Base-by-base conservation (phyloP, 1,140 invertebrate species). In the Anoplolepis gracilipes region DNA sequence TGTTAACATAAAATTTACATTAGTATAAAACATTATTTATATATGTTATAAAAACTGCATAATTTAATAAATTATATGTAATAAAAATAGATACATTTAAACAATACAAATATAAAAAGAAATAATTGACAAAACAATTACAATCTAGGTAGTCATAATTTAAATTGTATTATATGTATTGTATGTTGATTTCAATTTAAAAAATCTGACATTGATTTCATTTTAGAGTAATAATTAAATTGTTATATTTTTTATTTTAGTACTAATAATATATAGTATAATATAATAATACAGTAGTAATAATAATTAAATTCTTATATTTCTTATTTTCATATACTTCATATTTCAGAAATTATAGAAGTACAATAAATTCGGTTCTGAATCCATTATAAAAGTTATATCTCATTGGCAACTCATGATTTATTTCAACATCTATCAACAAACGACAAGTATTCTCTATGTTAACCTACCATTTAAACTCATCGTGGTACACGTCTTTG, bases 1-100 rank as follows among this genome's bases (percentile, higher is more conserved):
- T 97, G 93, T 72, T 95, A 95, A 87, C 28, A 86, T 85, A 69
- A 87, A 78, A 65, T 1, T 36, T 8, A 22, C 42, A 16, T 69
- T 79, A 57, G 3, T 30, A 57, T 5, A n/a, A 19, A n/a, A 57
- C 42, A 49, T 11, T 55, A 36, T 69, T 69, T 69, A 33, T 10
- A 22, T 25, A 30, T 11, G 25, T 1, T 46, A 0, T 2, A 57
- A 28, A 2, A 70, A 30, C 39, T 61, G 16, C 7, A 36, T 8
- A 42, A 75, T 59, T 59, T 2, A 2, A 36, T 55, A 25, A 28
- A 46, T 25, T 1, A 19, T 1, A 30, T 10, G 30, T 64, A n/a
- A n/a, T 19, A 30, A 64, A 33, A 33, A 36, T 42, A 69, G 30
- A 28, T 16, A 57, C 5, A 16, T 19, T 2, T 57, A 75, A 72